phyloP scores from a whole-genome alignment of 2,797 vertebrate genomes.

The Neomorphus geoffroyi region DNA sequence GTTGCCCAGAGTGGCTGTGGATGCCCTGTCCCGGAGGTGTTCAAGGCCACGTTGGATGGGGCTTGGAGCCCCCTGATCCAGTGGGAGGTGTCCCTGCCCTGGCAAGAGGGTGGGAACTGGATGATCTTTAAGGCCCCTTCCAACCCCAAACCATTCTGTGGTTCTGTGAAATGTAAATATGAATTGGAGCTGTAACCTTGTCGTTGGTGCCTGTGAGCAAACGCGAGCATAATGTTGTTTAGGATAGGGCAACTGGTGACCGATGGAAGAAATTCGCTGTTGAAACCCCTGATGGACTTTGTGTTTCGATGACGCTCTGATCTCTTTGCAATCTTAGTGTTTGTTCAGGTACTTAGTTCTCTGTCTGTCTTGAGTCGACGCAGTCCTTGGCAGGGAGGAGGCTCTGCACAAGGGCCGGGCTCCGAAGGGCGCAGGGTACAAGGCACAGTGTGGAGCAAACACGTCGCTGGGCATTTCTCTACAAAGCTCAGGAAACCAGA shows the following conservation, averaged over 20 bases:
- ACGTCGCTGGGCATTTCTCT: not conserved
- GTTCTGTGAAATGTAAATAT: not conserved
- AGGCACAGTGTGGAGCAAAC: not conserved
- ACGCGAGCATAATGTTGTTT: rapidly evolving
- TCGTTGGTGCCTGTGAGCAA: not conserved
- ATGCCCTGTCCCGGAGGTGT: too few species aligned
- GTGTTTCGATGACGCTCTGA: not conserved
- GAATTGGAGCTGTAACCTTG: not conserved
- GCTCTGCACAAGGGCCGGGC: rapidly evolving
- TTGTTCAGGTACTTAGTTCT: not conserved
- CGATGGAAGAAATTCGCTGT: not conserved
- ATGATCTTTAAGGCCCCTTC: too few species aligned
- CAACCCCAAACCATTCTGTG: too few species aligned
- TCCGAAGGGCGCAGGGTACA: not conserved
- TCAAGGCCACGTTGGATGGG: too few species aligned
- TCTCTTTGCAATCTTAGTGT: not conserved
- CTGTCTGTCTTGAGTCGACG: not conserved
- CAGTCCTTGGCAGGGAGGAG: not conserved
- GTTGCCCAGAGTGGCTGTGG: too few species aligned
- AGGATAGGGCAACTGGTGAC: not conserved
- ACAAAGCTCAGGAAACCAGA: not conserved
- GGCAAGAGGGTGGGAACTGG: too few species aligned
- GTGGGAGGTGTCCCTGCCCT: too few species aligned
- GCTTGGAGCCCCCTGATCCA: too few species aligned
- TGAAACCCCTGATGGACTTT: not conserved